Conservation (phyloP, 2,797 vertebrate genomes). For the Microctenopoma steveboyesi region DNA sequence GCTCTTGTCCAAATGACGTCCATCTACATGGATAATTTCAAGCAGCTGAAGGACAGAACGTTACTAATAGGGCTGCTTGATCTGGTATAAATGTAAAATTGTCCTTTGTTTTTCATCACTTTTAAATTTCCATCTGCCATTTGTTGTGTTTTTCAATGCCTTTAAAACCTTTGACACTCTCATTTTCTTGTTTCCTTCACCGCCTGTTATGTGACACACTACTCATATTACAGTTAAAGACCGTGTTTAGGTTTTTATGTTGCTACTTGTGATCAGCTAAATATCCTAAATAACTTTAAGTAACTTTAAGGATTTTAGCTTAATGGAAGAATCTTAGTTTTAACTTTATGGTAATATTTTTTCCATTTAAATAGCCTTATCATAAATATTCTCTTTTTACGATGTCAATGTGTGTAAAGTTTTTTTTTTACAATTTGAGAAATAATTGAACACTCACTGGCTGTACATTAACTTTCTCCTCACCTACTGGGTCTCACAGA, state of each 20-base stretch:
- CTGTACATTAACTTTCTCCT: too few relatives aligned
- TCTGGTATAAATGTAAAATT: neutral
- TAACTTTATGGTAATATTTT: too few relatives aligned
- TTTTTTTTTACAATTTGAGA: too few relatives aligned
- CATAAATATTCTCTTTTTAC: too few relatives aligned
- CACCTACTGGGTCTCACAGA: too few relatives aligned
- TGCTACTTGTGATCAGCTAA: too few relatives aligned
- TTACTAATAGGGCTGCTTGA: neutral
- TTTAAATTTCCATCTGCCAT: neutral
- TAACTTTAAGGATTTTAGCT: too few relatives aligned
- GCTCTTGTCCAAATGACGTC: conserved; percentile 22
- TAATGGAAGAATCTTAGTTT: too few relatives aligned
- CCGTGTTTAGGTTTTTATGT: neutral
- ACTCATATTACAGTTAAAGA: neutral
- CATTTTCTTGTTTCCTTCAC: neutral
- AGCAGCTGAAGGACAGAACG: neutral
- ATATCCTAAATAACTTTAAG: too few relatives aligned
- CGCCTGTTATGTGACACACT: neutral
- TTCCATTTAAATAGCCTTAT: too few relatives aligned
- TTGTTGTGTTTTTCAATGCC: neutral
- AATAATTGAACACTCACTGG: too few relatives aligned
- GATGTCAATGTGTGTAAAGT: too few relatives aligned
- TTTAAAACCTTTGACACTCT: neutral
- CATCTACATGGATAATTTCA: conserved; percentile 17
- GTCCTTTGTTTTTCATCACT: neutral